Base-by-base conservation (phyloP, 1,140 invertebrate genomes). In the Drosophila tropicalis region DNA sequence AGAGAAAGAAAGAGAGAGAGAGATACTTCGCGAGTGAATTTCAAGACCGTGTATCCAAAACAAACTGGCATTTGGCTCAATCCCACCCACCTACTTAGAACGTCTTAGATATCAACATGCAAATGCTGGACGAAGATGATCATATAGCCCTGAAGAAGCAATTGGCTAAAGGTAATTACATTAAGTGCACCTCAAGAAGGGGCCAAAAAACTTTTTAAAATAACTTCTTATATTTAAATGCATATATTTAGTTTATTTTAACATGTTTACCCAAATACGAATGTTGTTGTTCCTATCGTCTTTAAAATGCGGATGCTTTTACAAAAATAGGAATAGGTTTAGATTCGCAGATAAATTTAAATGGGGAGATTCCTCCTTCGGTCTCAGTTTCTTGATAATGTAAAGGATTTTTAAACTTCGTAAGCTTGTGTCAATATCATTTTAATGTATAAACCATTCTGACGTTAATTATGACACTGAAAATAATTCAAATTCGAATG, bases 81-180 rank as follows among this genome's bases (percentile, higher is more conserved):
- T 3, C 7, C 9, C 34, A 36, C 10, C 34, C 5, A 57, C 10
- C 32, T 60, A 3, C 32, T 22, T 67, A 58, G 29, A 58, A 29
- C 3, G 1, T 68, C 58, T 68, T 58, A 41, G 40, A 63, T 54
- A 41, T 69, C 73, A 76, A 60, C 19, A 76, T 76, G 73, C 56
- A 58, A 36, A 78, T 67, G 62, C 62, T 67, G 34, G 69, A 79
- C 4, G 75, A 67, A 40, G 75, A 79, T 13, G 75, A 79, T 29
- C 63, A 67, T 41, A 67, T 72, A 41, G 66, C 56, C 41, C 61
- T 79, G 36, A 71, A 58, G n/a, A 72, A 72, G 51, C 76, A 79
- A 19, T 44, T 79, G 58, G 68, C 76, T 34, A 72, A 70, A 41
- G 76, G 76, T 79, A 72, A 79, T 60, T 74, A n/a, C 36, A 12